Conservation (phyloP, 2,797 vertebrate species). For the Sciaenops ocellatus region DNA sequence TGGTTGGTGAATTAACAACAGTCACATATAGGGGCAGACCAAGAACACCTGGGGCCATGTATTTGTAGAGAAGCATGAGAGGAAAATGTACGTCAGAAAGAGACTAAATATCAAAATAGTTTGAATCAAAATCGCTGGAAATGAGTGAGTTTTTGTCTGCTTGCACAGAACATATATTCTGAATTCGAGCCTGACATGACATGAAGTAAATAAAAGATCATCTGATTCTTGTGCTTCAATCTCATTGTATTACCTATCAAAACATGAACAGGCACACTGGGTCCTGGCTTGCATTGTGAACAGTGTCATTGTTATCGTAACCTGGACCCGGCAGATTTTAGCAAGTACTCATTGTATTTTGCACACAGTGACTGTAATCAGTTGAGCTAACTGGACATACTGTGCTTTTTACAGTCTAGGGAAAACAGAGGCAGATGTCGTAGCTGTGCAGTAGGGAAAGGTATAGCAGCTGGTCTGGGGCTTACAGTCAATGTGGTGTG, state of each 20-base stretch:
- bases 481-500: constrained; percentile 2
- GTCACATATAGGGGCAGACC: neutral
- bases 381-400: constrained; percentile 5
- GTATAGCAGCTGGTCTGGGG: constrained; percentile 7
- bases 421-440: constrained; percentile 21
- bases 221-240: neutral
- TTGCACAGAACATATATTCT: neutral
- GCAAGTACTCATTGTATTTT: constrained; percentile 22
- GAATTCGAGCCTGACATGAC: constrained; percentile 17
- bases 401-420: constrained; percentile 20
- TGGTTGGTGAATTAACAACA: neutral
- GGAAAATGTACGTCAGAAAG: neutral
- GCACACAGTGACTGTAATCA: constrained; percentile 9
- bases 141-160: neutral
- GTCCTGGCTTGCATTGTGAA: neutral
- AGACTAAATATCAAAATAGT: neutral
- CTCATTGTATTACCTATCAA: constrained; percentile 3
- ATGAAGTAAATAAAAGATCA: constrained; percentile 2
- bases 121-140: neutral
- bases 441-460: constrained; percentile 13
- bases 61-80: neutral
- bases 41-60: neutral
- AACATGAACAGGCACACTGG: constrained; percentile 16
- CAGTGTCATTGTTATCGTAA: constrained; percentile 21
- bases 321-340: constrained; percentile 16